A percentile compares a stretch with the other conserved stretches of the same genome.
phyloP scores from a whole-genome alignment of 2,797 vertebrate genomes.

The Neoniphon sammara region DNA sequence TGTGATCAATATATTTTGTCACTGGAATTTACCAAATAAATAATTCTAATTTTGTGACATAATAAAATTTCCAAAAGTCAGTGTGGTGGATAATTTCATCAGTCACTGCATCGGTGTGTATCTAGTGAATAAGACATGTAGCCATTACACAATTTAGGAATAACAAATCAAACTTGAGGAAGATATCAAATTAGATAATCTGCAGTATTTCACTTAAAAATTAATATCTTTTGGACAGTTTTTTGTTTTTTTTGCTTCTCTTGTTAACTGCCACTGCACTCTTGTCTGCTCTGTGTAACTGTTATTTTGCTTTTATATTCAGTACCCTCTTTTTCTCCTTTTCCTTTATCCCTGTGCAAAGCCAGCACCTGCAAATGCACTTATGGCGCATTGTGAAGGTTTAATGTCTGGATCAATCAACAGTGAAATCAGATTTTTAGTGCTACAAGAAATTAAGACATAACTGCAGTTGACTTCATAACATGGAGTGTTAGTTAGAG shows the following conservation, averaged over 20 bases:
- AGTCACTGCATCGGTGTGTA: no score
- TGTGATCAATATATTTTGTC: background rate
- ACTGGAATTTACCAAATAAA: slow-evolving; percentile 19
- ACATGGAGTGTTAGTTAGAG: slow-evolving; percentile 23
- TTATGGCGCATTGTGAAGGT: slow-evolving; percentile 22
- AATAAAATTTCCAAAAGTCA: no score
- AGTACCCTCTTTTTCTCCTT: background rate
- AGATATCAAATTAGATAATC: no score
- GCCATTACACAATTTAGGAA: no score
- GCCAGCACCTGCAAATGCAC: slow-evolving; percentile 29
- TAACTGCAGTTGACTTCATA: slow-evolving; percentile 19
- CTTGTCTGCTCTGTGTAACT: background rate
- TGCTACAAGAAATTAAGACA: slow-evolving; percentile 43
- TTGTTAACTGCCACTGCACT: no score
- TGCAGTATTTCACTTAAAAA: no score
- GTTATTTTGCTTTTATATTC: background rate
- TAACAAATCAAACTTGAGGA: no score
- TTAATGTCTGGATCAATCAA: slow-evolving; percentile 28
- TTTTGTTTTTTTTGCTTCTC: no score
- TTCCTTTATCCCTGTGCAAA: background rate
- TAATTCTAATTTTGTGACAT: slow-evolving; percentile 1
- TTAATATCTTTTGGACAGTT: no score
- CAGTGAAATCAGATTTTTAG: background rate
- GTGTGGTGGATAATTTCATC: no score
- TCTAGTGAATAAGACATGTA: no score